Evolutionary conservation across 2,113 vertebrate species (phyloP).

Genomic region (Dicaeum eximium): DNA sequence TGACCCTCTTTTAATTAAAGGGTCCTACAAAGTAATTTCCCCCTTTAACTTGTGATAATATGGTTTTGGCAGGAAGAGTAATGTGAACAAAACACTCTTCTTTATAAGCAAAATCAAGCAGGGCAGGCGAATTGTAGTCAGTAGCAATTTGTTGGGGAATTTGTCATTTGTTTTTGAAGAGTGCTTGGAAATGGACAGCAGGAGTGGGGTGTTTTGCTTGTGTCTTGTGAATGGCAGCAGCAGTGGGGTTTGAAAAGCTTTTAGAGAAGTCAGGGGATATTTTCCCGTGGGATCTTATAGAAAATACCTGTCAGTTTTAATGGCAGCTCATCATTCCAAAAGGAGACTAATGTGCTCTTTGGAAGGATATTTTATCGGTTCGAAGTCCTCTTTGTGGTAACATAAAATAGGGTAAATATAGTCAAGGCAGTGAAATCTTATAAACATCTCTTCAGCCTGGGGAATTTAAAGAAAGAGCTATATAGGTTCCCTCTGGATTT

Average conservation of each 20-base stretch:
- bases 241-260: slow-evolving; percentile 38
- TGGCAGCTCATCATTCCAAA: slow-evolving; percentile 35
- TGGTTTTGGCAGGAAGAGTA: slow-evolving; percentile 44
- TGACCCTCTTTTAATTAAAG: slow-evolving; percentile 40
- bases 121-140: slow-evolving; percentile 26
- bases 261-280: slow-evolving; percentile 22
- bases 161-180: slow-evolving; percentile 46
- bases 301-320: slow-evolving; percentile 54
- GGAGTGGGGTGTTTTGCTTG: background rate
- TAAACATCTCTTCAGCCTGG: background rate
- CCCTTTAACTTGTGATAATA: slow-evolving; percentile 32
- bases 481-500: background rate
- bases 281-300: slow-evolving; percentile 45
- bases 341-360: slow-evolving; percentile 38
- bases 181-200: background rate
- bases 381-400: slow-evolving; percentile 17
- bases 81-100: slow-evolving; percentile 28
- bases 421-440: background rate
- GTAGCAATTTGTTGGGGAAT: slow-evolving; percentile 19
- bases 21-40: slow-evolving; percentile 27
- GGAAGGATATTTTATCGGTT: slow-evolving; percentile 27
- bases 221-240: slow-evolving; percentile 3
- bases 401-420: slow-evolving; percentile 8
- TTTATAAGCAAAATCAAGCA: slow-evolving; percentile 40
- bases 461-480: background rate